phyloP scores from a whole-genome alignment of 2,797 vertebrate genomes.

The Myripristis murdjan region DNA sequence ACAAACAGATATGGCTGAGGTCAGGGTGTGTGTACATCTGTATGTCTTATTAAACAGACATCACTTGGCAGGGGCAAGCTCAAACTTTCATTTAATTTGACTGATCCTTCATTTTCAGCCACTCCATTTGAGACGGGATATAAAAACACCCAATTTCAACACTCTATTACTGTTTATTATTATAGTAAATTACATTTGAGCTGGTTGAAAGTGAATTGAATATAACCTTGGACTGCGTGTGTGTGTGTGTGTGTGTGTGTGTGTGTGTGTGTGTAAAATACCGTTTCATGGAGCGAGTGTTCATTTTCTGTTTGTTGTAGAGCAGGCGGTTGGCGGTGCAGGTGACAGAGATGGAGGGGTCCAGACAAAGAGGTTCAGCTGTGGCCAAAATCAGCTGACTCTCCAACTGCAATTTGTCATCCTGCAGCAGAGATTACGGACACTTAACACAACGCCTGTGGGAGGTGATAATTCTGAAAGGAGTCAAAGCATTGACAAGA shows the following conservation, averaged over 20 bases:
- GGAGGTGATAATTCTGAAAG: constrained; percentile 1
- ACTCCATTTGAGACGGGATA: background rate
- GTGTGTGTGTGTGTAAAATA: constrained; percentile 68
- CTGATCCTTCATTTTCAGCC: constrained; percentile 1
- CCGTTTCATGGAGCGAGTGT: constrained; percentile 97
- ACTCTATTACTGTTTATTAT: too few species aligned
- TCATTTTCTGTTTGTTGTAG: constrained; percentile 99
- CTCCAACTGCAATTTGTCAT: constrained; percentile 97
- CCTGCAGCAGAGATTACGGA: constrained; percentile 82
- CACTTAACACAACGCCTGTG: constrained; percentile 6
- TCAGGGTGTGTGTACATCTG: background rate
- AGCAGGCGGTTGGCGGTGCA: constrained; percentile 96
- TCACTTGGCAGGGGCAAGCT: background rate
- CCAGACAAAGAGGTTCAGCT: constrained; percentile 97
- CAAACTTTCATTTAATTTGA: constrained; percentile 10
- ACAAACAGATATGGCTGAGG: constrained; percentile 3
- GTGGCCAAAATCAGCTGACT: constrained; percentile 98
- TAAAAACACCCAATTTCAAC: background rate
- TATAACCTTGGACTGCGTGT: background rate
- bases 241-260: background rate
- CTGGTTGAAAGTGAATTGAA: background rate
- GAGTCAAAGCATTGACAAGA: background rate
- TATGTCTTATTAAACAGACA: background rate
- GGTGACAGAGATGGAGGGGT: constrained; percentile 96
- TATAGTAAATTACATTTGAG: too few species aligned